Base-by-base conservation (phyloP, 1,140 invertebrate species). In the Caerostris darwini region DNA sequence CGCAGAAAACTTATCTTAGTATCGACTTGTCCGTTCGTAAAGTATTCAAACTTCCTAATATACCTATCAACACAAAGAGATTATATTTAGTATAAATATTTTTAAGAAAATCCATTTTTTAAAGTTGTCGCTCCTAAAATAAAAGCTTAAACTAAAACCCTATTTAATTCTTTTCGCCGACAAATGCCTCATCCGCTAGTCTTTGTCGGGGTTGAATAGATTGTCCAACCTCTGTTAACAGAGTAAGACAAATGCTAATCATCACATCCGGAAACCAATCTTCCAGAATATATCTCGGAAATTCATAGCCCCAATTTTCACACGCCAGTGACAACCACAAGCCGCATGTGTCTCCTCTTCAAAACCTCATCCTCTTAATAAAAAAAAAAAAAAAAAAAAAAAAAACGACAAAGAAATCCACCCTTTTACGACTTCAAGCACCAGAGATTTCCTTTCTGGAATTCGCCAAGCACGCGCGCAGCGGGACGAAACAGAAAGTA, bases 401-500 rank as follows among this genome's bases (percentile, higher is more conserved):
- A 12, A 7, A 77, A 77, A 50, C 19, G 53, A 77, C 12, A 50
- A 50, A 1, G 7, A 8, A 8, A 2, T 19, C 0, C 8, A 10
- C 53, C 34, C 7, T 17, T 71, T 53, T 77, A 77, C 71, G 71
- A 77, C 50, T 77, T 64, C 50, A 34, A 50, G 19, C 34, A 77
- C 50, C 71, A 50, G 71, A 77, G 50, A 77, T 34, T 50, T 53
- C 50, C 71, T 77, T 12, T 53, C 34, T 77, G 71, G 34, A 77
- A 77, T 77, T 77, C 8, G 3, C 10, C 8, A 53, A 77, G 10
- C 71, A 77, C 34, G 34, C 83, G 83, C 83, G 83, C n/a, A 19
- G 17, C 14, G 53, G 17, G 57, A 8, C 34, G 83, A 85, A 85
- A 85, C 83, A 59, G 83, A 85, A 85, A 85, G 83, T 85, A 83